A percentile compares a stretch with the other conserved stretches of the same genome.
These are phyloP conservation scores for Buphagus erythrorhynchus DNA, from an alignment of 2,797 vertebrate species.

Conservation along the genomic window DNA sequence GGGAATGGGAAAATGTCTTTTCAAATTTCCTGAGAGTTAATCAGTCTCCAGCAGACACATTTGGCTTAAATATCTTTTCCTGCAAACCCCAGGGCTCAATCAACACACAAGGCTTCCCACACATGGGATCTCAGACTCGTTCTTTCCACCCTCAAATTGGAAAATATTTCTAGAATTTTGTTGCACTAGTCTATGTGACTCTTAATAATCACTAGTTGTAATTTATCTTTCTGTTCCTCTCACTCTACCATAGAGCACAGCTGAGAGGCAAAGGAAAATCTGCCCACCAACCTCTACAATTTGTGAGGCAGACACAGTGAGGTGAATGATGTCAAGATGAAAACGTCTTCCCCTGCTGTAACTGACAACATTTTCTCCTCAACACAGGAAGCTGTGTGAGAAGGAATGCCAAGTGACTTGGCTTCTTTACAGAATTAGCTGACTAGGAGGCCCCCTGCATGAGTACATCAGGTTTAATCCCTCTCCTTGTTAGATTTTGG, in stretches of 20 bases:
- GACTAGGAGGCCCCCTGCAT: not conserved
- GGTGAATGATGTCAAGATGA: not conserved
- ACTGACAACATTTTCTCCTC: not conserved
- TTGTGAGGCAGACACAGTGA: not conserved
- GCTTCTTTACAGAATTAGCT: not conserved
- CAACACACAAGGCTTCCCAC: not conserved
- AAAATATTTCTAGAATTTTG: not conserved
- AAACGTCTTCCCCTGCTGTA: not conserved
- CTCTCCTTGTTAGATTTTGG: not conserved
- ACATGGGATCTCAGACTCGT: not conserved
- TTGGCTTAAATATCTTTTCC: not conserved
- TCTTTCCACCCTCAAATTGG: not conserved
- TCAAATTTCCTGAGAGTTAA: not conserved
- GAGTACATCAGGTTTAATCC: not conserved
- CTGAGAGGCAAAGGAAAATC: not conserved
- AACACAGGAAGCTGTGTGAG: not conserved
- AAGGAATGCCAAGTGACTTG: accelerated
- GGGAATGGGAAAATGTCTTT: not conserved
- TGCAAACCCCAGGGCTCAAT: not conserved
- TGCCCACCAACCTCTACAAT: not conserved
- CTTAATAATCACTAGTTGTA: not conserved
- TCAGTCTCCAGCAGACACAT: not conserved
- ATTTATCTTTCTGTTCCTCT: not conserved
- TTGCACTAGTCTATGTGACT: not conserved
- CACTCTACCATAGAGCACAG: not conserved